A percentile compares a stretch with the other conserved stretches of the same genome.
Conservation (phyloP, 1,140 invertebrate genomes). For the Notospermus geniculatus region DNA sequence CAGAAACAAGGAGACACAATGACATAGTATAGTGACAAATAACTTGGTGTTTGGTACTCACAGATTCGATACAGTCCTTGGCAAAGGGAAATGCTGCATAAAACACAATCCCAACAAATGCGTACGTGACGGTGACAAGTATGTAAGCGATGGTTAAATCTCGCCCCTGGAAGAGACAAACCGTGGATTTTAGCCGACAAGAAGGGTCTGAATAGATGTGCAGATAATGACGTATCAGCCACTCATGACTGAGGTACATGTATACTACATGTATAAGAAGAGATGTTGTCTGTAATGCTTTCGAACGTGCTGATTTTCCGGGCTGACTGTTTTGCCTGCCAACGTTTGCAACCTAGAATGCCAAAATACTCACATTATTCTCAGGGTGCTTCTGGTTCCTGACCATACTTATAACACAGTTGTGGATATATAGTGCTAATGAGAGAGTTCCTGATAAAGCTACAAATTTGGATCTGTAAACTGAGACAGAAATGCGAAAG, state of each 20-base stretch:
- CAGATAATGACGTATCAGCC: too few relatives aligned
- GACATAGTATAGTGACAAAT: too few relatives aligned
- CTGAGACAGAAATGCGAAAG: constrained; percentile 43
- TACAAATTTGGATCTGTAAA: constrained; percentile 69
- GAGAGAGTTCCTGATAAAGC: constrained; percentile 81
- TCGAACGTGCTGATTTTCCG: too few relatives aligned
- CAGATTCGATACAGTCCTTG: constrained; percentile 87
- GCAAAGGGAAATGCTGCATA: constrained; percentile 79
- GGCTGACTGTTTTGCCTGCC: too few relatives aligned
- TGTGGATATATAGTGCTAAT: constrained; percentile 89
- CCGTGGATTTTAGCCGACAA: too few relatives aligned
- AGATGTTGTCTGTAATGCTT: too few relatives aligned
- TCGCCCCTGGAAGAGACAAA: constrained; percentile 70
- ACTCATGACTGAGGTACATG: too few relatives aligned
- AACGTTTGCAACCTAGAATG: too few relatives aligned
- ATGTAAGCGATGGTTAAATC: constrained; percentile 82
- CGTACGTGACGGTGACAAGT: constrained; percentile 79
- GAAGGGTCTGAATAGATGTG: too few relatives aligned
- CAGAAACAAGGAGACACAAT: too few relatives aligned
- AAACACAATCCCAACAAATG: constrained; percentile 77
- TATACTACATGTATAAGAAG: too few relatives aligned
- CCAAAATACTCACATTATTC: constrained; percentile 72
- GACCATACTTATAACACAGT: constrained; percentile 85
- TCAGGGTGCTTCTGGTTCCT: constrained; percentile 77
- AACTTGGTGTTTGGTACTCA: constrained; percentile 68